Percentiles rank a stretch among this genome's conserved stretches.
These are phyloP conservation scores for Pilophorus perplexus DNA, from an alignment of 2,888 invertebrate species.

Conservation along the genomic window DNA sequence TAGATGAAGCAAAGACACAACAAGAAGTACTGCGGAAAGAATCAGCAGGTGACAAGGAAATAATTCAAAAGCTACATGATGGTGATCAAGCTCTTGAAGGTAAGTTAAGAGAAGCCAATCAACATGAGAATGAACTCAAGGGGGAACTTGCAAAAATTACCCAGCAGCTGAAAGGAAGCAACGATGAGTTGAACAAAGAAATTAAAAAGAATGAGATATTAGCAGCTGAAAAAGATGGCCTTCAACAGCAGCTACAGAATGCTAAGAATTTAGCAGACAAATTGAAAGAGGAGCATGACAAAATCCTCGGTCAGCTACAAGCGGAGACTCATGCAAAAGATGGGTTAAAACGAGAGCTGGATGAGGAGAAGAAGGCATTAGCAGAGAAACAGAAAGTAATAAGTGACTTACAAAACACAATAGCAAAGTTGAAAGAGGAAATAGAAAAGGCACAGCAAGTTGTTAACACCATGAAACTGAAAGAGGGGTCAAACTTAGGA, in stretches of 20 bases:
- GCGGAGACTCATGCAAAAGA: slow-evolving; percentile 4
- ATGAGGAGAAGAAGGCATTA: slow-evolving; percentile 6
- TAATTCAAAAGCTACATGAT: slow-evolving; percentile 5
- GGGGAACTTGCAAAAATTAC: slow-evolving; percentile 1
- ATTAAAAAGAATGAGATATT: neutral
- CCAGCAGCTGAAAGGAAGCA: neutral
- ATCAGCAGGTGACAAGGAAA: neutral
- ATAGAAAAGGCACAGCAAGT: neutral
- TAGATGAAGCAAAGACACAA: neutral
- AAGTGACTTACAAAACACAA: no score
- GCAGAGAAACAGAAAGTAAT: slow-evolving; percentile 7
- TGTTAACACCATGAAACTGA: slow-evolving; percentile 24
- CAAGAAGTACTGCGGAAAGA: neutral
- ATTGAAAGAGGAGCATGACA: slow-evolving; percentile 11
- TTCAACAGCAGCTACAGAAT: slow-evolving; percentile 2
- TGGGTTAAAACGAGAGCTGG: slow-evolving; percentile 5
- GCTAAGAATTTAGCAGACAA: slow-evolving; percentile 24
- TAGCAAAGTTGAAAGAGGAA: slow-evolving; percentile 1
- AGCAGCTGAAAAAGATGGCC: neutral
- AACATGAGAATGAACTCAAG: neutral
- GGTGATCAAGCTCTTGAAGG: neutral
- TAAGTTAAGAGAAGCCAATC: neutral
- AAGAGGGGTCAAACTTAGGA: neutral
- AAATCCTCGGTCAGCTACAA: neutral
- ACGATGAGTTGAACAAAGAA: slow-evolving; percentile 6